Conservation (phyloP, 2,888 invertebrate species). For the Orgyia antiqua region DNA sequence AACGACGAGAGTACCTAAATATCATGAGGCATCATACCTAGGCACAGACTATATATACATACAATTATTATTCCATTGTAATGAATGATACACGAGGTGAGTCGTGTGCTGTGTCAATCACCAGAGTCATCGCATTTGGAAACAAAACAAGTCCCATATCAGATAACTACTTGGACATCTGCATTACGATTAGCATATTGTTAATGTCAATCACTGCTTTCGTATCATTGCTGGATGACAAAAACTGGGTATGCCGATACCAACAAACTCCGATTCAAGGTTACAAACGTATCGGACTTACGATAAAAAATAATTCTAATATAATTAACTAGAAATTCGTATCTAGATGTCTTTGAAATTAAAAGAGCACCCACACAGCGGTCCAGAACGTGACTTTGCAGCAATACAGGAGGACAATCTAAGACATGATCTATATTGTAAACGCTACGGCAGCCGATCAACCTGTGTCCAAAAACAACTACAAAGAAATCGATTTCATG, state of each 20-base stretch:
- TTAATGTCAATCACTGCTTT: constrained; percentile 60
- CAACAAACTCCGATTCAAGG: constrained; percentile 43
- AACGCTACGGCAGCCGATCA: constrained; percentile 59
- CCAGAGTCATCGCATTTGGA: constrained; percentile 49
- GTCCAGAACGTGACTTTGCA: constrained; percentile 62
- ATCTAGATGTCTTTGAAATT: constrained; percentile 58
- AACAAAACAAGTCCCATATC: constrained; percentile 54
- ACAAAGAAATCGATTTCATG: constrained; percentile 67
- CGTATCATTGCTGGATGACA: constrained; percentile 36
- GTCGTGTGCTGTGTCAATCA: constrained; percentile 52
- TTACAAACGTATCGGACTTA: constrained; percentile 31
- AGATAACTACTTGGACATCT: constrained; percentile 51
- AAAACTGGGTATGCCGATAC: constrained; percentile 37
- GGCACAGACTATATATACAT: constrained; percentile 41
- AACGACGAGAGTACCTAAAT: constrained; percentile 47
- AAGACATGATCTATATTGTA: constrained; percentile 70
- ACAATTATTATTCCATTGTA: constrained; percentile 46
- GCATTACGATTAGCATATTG: constrained; percentile 55
- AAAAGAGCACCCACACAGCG: constrained; percentile 59
- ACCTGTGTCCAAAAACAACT: constrained; percentile 60
- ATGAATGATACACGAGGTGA: constrained; percentile 35
- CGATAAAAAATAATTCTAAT: constrained; percentile 48
- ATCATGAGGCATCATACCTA: constrained; percentile 44
- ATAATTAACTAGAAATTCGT: constrained; percentile 65
- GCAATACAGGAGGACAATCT: constrained; percentile 64